phyloP scores from a whole-genome alignment of 2,797 vertebrate species.

The Helarctos malayanus region DNA sequence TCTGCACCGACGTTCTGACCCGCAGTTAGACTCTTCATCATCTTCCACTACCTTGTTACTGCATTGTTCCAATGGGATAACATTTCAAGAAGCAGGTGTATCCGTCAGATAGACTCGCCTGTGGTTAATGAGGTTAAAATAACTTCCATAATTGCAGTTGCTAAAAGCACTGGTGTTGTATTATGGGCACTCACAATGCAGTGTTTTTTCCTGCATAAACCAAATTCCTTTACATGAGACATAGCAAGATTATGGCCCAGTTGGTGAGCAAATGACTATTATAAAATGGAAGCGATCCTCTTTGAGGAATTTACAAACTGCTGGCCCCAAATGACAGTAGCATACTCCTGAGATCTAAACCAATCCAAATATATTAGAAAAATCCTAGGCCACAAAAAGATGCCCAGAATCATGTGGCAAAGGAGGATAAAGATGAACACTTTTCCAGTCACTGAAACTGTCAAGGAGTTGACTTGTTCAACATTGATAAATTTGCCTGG shows the following conservation, averaged over 20 bases:
- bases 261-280: slow-evolving; percentile 79
- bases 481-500: slow-evolving; percentile 71
- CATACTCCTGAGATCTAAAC: slow-evolving; percentile 74
- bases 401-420: slow-evolving; percentile 75
- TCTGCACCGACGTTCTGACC: not conserved
- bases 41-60: not conserved
- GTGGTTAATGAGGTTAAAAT: slow-evolving; percentile 62
- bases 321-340: slow-evolving; percentile 59
- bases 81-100: slow-evolving; percentile 33
- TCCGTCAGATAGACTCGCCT: not conserved
- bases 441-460: slow-evolving; percentile 71
- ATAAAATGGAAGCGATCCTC: slow-evolving; percentile 68
- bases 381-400: slow-evolving; percentile 77
- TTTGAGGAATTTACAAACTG: slow-evolving; percentile 68
- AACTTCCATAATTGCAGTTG: slow-evolving; percentile 85
- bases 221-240: not conserved
- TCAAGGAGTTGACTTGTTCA: not conserved
- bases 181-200: slow-evolving; percentile 79
- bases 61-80: slow-evolving; percentile 47
- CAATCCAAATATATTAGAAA: slow-evolving; percentile 77
- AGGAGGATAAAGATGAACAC: not conserved
- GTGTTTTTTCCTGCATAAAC: slow-evolving; percentile 70
- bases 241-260: slow-evolving; percentile 85
- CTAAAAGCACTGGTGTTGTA: slow-evolving; percentile 42
- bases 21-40: not conserved